Conservation (phyloP, 2,888 invertebrate genomes). For the Hypsopygia costalis region DNA sequence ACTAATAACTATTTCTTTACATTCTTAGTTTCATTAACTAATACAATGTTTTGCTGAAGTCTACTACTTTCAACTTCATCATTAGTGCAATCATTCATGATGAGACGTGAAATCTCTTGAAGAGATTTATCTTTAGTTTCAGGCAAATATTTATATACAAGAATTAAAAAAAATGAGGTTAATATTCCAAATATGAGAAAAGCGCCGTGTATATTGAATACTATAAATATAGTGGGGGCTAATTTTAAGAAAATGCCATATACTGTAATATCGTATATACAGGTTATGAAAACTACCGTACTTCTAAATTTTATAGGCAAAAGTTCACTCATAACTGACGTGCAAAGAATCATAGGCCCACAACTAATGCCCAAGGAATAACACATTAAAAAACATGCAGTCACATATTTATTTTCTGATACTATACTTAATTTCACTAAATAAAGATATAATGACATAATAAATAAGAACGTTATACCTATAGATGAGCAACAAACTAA, state of each 20-base stretch:
- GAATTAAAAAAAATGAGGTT: conserved; percentile 14
- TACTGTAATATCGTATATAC: conserved; percentile 6
- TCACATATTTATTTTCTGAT: conserved; percentile 18
- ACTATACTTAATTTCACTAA: conserved; percentile 22
- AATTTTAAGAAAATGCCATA: conserved; percentile 22
- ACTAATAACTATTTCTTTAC: too few species aligned
- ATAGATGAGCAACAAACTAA: conserved; percentile 24
- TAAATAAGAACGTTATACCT: conserved; percentile 24
- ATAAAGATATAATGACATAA: conserved; percentile 29
- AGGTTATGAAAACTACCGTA: conserved; percentile 21
- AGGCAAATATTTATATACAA: conserved; percentile 34
- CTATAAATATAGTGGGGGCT: conserved; percentile 27
- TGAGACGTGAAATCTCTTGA: conserved; percentile 30
- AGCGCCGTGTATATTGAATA: conserved; percentile 26
- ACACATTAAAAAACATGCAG: conserved; percentile 20
- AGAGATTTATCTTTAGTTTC: conserved; percentile 44
- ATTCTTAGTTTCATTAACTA: too few species aligned
- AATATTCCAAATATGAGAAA: conserved; percentile 28
- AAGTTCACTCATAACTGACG: conserved; percentile 28
- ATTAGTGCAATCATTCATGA: too few species aligned
- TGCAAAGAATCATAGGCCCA: conserved; percentile 30
- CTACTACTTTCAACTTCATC: background rate
- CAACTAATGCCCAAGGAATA: conserved; percentile 32
- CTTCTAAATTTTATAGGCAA: conserved; percentile 30
- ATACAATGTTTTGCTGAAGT: too few species aligned